Evolutionary conservation across 1,140 invertebrate genomes (phyloP).

Genomic region (Penaeus indicus): DNA sequence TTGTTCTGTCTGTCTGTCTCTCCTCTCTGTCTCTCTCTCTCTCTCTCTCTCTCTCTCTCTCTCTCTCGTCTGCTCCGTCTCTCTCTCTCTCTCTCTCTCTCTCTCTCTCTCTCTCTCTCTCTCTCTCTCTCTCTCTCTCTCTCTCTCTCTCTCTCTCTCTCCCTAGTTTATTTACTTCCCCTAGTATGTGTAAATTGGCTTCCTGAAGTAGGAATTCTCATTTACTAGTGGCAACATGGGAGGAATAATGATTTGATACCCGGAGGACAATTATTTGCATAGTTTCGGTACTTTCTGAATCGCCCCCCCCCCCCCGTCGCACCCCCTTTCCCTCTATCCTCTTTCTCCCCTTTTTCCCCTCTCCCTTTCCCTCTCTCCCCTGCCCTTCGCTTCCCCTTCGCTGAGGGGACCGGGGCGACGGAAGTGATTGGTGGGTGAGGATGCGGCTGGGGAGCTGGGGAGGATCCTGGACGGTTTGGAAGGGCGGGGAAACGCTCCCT

Average conservation of each 20-base stretch:
- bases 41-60: background rate
- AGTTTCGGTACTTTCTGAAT: constrained; percentile 37
- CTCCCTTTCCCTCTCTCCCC: background rate
- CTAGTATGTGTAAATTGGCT: constrained; percentile 39
- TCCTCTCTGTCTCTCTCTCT: background rate
- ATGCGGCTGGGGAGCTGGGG: background rate
- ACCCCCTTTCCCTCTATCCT: background rate
- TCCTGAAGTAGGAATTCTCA: constrained; percentile 49
- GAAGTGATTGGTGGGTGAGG: background rate
- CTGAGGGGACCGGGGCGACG: background rate
- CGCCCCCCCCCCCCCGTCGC: background rate
- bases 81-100: background rate
- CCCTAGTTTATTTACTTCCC: background rate
- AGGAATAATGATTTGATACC: constrained; percentile 58
- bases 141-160: constrained; percentile 23
- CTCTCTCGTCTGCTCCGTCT: background rate
- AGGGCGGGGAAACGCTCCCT: background rate
- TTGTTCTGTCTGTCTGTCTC: background rate
- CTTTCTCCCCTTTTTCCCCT: background rate
- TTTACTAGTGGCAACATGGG: constrained; percentile 30
- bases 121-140: background rate
- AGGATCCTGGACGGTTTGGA: background rate
- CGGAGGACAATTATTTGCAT: constrained; percentile 57
- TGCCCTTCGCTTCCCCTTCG: constrained; percentile 4
- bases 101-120: background rate